A percentile compares a stretch with the other conserved stretches of the same genome.
Evolutionary conservation across 2,113 vertebrate species (phyloP).

Genomic region (Hoplias malabaricus): DNA sequence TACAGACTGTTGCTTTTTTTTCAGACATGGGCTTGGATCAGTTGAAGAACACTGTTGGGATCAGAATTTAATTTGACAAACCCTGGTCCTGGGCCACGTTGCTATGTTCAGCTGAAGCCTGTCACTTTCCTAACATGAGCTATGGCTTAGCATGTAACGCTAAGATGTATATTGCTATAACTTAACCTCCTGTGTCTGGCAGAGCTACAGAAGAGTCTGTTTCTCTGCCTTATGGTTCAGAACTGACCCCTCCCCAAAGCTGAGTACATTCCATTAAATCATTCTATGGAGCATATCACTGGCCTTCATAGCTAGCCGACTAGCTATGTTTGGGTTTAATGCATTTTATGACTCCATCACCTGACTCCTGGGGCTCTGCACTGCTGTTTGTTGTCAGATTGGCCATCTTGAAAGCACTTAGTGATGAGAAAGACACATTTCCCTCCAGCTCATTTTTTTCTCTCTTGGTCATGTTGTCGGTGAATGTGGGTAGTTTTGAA

Average conservation of each 20-base stretch:
- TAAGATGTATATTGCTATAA: not conserved
- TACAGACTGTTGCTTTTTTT: no score
- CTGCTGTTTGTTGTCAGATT: slow-evolving; percentile 11
- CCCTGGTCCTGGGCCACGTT: slow-evolving; percentile 11
- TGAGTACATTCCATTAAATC: slow-evolving; percentile 44
- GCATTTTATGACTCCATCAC: slow-evolving; percentile 29
- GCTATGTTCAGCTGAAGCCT: not conserved
- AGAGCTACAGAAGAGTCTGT: slow-evolving; percentile 20
- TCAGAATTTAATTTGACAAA: not conserved
- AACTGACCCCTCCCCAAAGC: not conserved
- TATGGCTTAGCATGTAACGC: not conserved
- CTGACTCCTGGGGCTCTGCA: slow-evolving; percentile 1
- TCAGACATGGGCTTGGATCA: not conserved
- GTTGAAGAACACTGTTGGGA: no score
- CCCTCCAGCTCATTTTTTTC: not conserved
- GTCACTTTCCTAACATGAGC: slow-evolving; percentile 16
- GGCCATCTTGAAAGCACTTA: slow-evolving; percentile 24
- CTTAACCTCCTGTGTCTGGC: slow-evolving; percentile 30
- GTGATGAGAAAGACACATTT: slow-evolving; percentile 26
- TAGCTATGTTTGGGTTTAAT: slow-evolving; percentile 34
- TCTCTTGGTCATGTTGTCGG: not conserved
- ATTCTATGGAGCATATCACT: slow-evolving; percentile 39
- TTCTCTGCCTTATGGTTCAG: slow-evolving; percentile 24
- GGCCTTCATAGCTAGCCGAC: slow-evolving; percentile 18
- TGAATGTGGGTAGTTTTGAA: not conserved